phyloP scores from a whole-genome alignment of 2,888 invertebrate genomes.

The Lithophane socia region DNA sequence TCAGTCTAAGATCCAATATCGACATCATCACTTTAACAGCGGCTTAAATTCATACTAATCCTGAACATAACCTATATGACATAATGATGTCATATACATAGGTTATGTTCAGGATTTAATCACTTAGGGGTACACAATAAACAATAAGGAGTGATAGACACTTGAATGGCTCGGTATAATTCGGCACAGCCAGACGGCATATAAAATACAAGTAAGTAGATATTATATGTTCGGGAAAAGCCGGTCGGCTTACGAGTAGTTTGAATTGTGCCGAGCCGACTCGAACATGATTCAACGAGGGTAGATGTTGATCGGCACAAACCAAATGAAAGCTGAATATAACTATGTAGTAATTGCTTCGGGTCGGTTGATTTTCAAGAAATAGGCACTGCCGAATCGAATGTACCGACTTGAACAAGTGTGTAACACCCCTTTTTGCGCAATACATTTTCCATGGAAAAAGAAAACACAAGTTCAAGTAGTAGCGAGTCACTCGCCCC shows the following conservation, averaged over 20 bases:
- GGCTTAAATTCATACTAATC: not conserved
- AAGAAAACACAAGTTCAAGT: slow-evolving; percentile 32
- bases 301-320: not conserved
- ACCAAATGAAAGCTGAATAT: not conserved
- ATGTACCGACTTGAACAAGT: not conserved
- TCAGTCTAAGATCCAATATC: not conserved
- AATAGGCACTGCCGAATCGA: not conserved
- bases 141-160: not conserved
- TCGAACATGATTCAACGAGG: not conserved
- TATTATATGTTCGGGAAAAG: not conserved
- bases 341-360: not conserved
- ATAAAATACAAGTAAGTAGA: not conserved
- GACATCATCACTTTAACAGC: not conserved
- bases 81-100: too few species aligned
- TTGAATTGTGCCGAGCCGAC: not conserved
- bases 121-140: not conserved
- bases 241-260: not conserved
- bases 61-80: not conserved
- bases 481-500: slow-evolving; percentile 62
- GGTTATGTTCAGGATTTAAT: not conserved
- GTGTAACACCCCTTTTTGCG: not conserved
- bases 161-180: not conserved
- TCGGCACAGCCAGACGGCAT: not conserved
- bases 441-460: slow-evolving; percentile 21
- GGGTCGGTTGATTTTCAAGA: not conserved